A percentile compares a stretch with the other conserved stretches of the same genome.
phyloP scores from a whole-genome alignment of 1,140 invertebrate species.

The Macrosteles quadrilineatus region DNA sequence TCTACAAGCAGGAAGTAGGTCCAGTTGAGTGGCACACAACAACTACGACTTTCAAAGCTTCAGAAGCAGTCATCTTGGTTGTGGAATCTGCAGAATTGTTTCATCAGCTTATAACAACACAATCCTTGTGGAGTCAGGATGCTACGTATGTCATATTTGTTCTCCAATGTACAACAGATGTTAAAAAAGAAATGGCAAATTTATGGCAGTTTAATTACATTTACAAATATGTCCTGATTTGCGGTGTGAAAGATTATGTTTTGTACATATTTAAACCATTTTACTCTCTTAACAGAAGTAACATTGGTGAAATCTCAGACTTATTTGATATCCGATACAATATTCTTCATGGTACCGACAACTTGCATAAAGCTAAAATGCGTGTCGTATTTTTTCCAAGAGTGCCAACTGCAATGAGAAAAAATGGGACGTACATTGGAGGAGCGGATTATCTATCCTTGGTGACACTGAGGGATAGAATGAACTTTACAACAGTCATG shows the following conservation, averaged over 20 bases:
- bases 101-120: background rate
- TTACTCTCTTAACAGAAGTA: background rate
- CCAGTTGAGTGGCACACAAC: background rate
- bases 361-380: background rate
- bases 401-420: background rate
- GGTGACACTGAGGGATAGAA: background rate
- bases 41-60: background rate
- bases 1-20: background rate
- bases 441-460: background rate
- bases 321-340: background rate
- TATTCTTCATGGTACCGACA: background rate
- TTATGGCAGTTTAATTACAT: background rate
- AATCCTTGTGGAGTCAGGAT: background rate
- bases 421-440: background rate
- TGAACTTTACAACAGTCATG: background rate
- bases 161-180: background rate
- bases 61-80: background rate
- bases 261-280: background rate
- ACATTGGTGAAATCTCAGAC: background rate
- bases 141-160: background rate
- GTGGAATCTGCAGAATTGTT: background rate
- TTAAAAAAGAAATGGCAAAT: background rate
- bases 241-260: background rate
- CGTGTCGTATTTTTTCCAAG: background rate
- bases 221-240: slow-evolving; percentile 23